Percentiles rank a stretch among this genome's conserved stretches.
Conservation (phyloP, 2,113 vertebrate species). For the Gila orcuttii region DNA sequence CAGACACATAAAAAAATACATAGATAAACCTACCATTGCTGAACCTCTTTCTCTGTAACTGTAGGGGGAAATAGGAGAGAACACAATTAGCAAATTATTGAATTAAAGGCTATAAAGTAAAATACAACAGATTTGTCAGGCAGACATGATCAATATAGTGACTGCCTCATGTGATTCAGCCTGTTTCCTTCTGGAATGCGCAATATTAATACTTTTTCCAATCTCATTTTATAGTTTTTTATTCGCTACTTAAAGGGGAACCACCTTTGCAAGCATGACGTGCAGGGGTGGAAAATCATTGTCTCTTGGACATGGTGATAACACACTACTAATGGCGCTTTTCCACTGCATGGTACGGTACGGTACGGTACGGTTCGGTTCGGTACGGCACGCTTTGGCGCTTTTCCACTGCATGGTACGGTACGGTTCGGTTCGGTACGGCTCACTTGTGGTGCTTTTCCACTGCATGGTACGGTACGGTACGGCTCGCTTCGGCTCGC, state of each 20-base stretch:
- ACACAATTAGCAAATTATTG: not conserved
- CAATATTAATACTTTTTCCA: not conserved
- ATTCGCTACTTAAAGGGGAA: not conserved
- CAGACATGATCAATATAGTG: not conserved
- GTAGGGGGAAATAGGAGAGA: not conserved
- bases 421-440: too few species aligned
- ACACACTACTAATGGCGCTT: too few species aligned
- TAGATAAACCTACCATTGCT: constrained; percentile 35
- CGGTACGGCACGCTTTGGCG: too few species aligned
- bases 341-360: too few species aligned
- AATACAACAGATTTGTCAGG: not conserved
- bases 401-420: too few species aligned
- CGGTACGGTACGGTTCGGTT: too few species aligned
- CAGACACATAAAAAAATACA: not conserved
- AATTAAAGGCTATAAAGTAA: not conserved
- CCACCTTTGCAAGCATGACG: too few species aligned
- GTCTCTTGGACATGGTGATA: too few species aligned
- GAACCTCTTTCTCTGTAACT: constrained; percentile 46
- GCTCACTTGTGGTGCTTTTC: too few species aligned
- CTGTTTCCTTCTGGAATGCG: not conserved
- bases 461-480: too few species aligned
- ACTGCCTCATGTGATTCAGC: not conserved
- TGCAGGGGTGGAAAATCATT: too few species aligned
- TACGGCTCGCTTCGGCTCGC: too few species aligned
- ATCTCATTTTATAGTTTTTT: not conserved